Conservation (phyloP, 2,113 vertebrate genomes). For the Gymnarchus niloticus region DNA sequence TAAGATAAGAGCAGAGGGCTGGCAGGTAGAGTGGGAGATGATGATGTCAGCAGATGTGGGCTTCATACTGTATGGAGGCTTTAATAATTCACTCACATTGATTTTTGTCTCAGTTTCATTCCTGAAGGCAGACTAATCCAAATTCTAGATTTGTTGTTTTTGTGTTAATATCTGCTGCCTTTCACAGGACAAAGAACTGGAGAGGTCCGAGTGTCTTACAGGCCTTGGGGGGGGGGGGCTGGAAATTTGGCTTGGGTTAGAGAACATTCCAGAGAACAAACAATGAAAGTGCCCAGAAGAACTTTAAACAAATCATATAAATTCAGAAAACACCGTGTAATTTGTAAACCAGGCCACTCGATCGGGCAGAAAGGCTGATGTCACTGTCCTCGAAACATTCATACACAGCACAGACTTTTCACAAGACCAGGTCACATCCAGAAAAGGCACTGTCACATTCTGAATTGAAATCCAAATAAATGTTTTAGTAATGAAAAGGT, state of each 20-base stretch:
- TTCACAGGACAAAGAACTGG: not conserved
- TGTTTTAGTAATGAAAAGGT: constrained; percentile 43
- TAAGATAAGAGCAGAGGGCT: not conserved
- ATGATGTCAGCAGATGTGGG: not conserved
- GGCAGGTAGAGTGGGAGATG: not conserved
- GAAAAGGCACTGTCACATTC: constrained; percentile 30
- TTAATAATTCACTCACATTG: constrained; percentile 21
- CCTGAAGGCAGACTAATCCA: constrained; percentile 6
- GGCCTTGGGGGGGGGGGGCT: not conserved
- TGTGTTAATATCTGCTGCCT: constrained; percentile 15
- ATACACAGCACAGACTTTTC: constrained; percentile 32
- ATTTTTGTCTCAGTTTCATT: constrained; percentile 7
- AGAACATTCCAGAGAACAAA: constrained; percentile 31
- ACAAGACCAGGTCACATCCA: not conserved
- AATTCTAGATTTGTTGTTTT: constrained; percentile 12
- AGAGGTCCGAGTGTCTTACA: not conserved
- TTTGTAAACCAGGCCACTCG: constrained; percentile 34
- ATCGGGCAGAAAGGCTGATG: constrained; percentile 41
- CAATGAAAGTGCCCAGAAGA: constrained; percentile 19
- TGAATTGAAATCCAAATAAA: constrained; percentile 40
- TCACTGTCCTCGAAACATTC: constrained; percentile 47
- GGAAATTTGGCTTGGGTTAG: constrained; percentile 24
- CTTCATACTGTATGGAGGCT: not conserved
- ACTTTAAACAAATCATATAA: constrained; percentile 33
- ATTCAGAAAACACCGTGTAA: constrained; percentile 23